Evolutionary conservation across 2,113 vertebrate genomes (phyloP), one percentile per base, ranked within the genome.

Genomic region (Neodon shergylaensis): DNA sequence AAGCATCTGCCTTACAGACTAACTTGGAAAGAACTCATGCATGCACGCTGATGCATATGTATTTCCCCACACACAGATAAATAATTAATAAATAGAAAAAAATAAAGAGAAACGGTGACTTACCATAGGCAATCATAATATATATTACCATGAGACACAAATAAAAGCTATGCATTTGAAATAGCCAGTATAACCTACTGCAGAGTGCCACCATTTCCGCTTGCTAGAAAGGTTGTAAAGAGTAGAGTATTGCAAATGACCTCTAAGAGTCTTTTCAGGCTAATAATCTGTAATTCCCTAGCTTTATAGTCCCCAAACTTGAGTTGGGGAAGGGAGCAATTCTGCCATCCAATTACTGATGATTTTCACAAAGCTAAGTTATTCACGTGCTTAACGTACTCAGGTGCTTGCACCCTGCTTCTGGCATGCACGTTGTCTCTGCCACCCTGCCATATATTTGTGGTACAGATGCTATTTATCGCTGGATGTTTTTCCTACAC

Each of bases 221-320:
- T 92, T 58, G 10, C 26, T 28, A 21, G 39, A 82, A 47, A 92
- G 21, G 31, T 61, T 73, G 7, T 54, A 78, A 39, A 47, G 72
- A 70, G 16, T 90, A 42, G 74, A 42, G 14, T 39, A 61, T 88
- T 70, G 49, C 5, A 83, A 79, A 77, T 24, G 39, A 66, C 44
- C 49, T 79, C 42, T 39, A 70, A 74, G 39, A 88, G 47, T 11
- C 22, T 11, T 93, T 95, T 86, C 17, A n/a, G 22, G 77, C 85
- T 54, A 83, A 74, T 87, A 42, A 39, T 72, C 36, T 95, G 87
- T 92, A 61, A 90, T 73, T 93, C 28, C 10, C 36, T 66, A 66
- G n/a, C 44, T 94, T 88, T 72, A 52, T 54, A 96, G 52, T 8
- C 78, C 0, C 13, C n/a, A 93, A 72, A n/a, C 7, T 58, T 88